Evolutionary conservation across 2,888 invertebrate genomes (phyloP).

Genomic region (Unio pictorum): DNA sequence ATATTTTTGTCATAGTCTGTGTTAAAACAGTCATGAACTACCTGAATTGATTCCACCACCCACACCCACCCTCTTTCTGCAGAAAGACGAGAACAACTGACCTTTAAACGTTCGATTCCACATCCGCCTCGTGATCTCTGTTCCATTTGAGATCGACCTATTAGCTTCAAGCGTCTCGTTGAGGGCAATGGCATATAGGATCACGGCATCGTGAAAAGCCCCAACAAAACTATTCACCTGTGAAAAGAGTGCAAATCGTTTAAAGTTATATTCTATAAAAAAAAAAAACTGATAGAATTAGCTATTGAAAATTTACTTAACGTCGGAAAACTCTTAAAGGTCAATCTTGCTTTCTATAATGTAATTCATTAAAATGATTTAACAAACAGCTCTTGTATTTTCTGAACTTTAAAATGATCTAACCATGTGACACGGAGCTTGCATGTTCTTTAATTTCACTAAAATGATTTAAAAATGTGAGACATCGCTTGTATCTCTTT

Average conservation of each 20-base stretch:
- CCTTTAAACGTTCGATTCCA: conserved; percentile 90
- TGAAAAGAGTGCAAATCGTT: conserved; percentile 6
- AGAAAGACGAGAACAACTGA: conserved; percentile 62
- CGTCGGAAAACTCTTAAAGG: neutral
- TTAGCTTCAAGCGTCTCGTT: conserved; percentile 83
- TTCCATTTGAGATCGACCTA: conserved; percentile 80
- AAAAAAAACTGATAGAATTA: neutral
- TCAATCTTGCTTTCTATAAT: neutral
- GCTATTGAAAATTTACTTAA: neutral
- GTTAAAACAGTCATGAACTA: too few species aligned
- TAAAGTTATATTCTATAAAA: neutral
- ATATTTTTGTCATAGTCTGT: too few species aligned
- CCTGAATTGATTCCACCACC: too few species aligned
- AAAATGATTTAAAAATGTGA: too few species aligned
- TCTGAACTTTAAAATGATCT: too few species aligned
- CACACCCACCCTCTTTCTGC: too few species aligned
- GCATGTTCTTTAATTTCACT: too few species aligned
- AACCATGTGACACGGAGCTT: too few species aligned
- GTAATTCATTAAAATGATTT: too few species aligned
- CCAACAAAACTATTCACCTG: conserved; percentile 92
- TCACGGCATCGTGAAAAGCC: conserved; percentile 96
- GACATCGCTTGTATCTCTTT: too few species aligned
- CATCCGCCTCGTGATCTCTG: conserved; percentile 87
- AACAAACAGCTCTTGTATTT: too few species aligned
- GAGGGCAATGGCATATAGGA: conserved; percentile 91